Base-by-base conservation (phyloP, 2,888 invertebrate genomes). In the Mystacides longicornis region DNA sequence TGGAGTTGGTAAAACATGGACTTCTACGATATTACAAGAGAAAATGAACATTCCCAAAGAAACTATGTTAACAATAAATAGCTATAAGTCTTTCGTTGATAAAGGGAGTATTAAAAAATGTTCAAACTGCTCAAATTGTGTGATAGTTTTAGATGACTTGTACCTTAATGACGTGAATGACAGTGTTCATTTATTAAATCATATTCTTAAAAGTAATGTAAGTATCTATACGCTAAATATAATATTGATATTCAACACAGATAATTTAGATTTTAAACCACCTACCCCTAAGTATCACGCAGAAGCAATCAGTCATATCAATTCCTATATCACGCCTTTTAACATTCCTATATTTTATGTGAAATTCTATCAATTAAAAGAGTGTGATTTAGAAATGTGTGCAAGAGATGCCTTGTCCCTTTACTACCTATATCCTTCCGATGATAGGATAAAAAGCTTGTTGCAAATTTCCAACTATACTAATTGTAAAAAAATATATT, bases 401-500 rank as follows among this genome's bases (percentile, higher is more conserved):
- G 70, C 77, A 52, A 65, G 68, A 16, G 46, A 54, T 27, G 43
- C 54, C 21, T 52, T 54, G 33, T 19, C 11, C 20, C 11, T 27
- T 16, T 45, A 27, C 20, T 46, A 23, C 4, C 21, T 54, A 5
- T 16, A 56, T 65, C 67, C 62, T 71, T 74, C 65, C 52, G 72
- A 23, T 64, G 65, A 11, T 23, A 52, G 52, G 47, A 52, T 70
- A 54, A 58, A 64, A 11, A 65, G 65, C 48, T 60, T 76, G 23
- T 56, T 70, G 37, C 71, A 68, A 62, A 68, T 71, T 68, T 74
- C 74, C 1, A 62, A 67, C 2, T 53, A 66, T 45, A 73, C 76
- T 67, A 76, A 77, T 22, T 77, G 77, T 64, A 77, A 77, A 70
- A 71, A 74, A 61, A 75, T 77, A 23, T 65, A 74, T 59, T 68